phyloP scores from a whole-genome alignment of 2,113 vertebrate species.

The Ochotona curzoniae region DNA sequence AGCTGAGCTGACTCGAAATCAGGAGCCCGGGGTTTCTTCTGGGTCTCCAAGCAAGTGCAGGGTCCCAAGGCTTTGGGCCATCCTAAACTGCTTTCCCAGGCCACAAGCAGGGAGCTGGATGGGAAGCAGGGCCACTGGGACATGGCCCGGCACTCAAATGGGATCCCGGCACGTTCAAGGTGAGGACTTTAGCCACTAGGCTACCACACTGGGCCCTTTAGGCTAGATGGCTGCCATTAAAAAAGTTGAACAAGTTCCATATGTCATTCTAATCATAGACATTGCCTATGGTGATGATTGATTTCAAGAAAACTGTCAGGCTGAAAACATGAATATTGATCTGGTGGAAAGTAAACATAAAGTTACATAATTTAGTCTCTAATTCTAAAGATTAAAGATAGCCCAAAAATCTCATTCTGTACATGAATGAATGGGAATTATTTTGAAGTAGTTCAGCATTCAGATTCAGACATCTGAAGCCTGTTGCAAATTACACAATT shows the following conservation, averaged over 20 bases:
- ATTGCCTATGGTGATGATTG: background rate
- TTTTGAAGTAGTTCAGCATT: background rate
- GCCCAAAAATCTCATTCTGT: background rate
- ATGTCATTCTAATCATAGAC: background rate
- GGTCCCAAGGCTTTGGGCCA: too few relatives aligned
- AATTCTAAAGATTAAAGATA: background rate
- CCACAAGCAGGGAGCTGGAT: too few relatives aligned
- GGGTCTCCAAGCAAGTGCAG: too few relatives aligned
- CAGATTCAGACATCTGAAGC: background rate
- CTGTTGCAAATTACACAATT: background rate
- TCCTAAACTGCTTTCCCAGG: too few relatives aligned
- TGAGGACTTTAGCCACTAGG: too few relatives aligned
- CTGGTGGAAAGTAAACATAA: background rate
- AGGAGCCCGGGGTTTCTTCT: too few relatives aligned
- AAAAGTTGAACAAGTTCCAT: background rate
- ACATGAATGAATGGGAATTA: background rate
- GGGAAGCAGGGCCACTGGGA: too few relatives aligned
- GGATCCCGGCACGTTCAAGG: too few relatives aligned
- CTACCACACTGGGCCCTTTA: background rate
- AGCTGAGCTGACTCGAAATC: too few relatives aligned
- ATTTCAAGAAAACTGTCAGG: background rate
- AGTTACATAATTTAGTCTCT: background rate
- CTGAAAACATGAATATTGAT: slow-evolving; percentile 8
- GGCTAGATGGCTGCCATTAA: background rate
- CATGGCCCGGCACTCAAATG: too few relatives aligned